Percentiles rank a stretch among this genome's conserved stretches.
phyloP scores from a whole-genome alignment of 2,888 invertebrate genomes.

The Netelia melanura region DNA sequence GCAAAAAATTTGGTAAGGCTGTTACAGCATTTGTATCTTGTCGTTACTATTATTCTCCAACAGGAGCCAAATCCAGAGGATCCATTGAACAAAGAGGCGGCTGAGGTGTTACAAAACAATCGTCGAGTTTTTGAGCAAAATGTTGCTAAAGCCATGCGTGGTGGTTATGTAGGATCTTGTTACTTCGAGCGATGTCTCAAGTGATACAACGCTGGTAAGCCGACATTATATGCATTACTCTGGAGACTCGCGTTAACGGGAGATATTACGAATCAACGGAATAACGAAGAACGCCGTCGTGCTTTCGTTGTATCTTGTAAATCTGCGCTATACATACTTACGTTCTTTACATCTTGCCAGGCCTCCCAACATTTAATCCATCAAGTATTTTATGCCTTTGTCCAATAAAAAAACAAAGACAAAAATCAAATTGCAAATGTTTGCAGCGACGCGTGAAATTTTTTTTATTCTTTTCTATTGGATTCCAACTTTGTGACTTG shows the following conservation, averaged over 20 bases:
- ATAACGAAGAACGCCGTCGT: conserved; percentile 70
- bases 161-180: conserved; percentile 96
- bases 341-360: conserved; percentile 81
- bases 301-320: conserved; percentile 75
- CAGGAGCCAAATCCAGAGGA: conserved; percentile 99
- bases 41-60: conserved; percentile 9
- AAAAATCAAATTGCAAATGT: conserved; percentile 11
- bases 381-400: conserved; percentile 80
- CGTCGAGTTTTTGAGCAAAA: conserved; percentile 97
- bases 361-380: conserved; percentile 81
- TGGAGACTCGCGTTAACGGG: conserved; percentile 75
- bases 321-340: conserved; percentile 80
- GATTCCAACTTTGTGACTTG: conserved; percentile 17
- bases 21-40: neutral
- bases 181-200: conserved; percentile 98
- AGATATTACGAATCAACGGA: conserved; percentile 73
- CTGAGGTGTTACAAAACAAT: conserved; percentile 98
- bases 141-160: conserved; percentile 97
- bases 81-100: conserved; percentile 99
- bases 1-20: neutral
- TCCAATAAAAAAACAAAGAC: conserved; percentile 69
- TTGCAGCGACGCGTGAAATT: conserved; percentile 30
- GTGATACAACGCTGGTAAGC: conserved; percentile 87
- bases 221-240: conserved; percentile 78
- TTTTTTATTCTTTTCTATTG: conserved; percentile 48